Conservation (phyloP, 2,113 vertebrate genomes). For the Sinocyclocheilus grahami region DNA sequence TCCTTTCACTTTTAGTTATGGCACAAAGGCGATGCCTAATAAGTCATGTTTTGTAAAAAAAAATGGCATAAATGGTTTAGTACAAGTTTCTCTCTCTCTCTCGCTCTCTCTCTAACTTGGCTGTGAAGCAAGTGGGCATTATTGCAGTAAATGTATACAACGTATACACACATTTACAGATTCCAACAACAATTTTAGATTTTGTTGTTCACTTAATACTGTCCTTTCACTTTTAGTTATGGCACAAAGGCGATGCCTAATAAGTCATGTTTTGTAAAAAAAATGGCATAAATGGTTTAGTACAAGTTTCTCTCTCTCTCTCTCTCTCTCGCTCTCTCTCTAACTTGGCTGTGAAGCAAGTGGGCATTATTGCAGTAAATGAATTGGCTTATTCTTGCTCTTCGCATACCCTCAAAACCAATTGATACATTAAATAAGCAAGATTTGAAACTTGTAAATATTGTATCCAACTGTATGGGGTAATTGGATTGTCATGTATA, state of each 20-base stretch:
- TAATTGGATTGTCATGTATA: conserved; percentile 35
- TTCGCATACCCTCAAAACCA: not conserved
- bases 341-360: not conserved
- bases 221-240: not conserved
- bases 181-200: not conserved
- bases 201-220: no score
- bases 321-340: not conserved
- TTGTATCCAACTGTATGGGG: not conserved
- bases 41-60: not conserved
- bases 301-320: not conserved
- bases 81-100: not conserved
- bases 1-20: not conserved
- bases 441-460: not conserved
- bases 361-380: not conserved
- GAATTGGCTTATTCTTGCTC: not conserved
- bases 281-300: not conserved
- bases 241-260: not conserved
- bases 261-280: not conserved
- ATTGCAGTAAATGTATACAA: not conserved
- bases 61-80: not conserved
- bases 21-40: not conserved
- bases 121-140: not conserved
- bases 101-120: not conserved
- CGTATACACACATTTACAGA: not conserved
- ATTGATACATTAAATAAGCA: not conserved